Evolutionary conservation across 2,888 invertebrate species (phyloP).

Genomic region (Halictus ligatus): DNA sequence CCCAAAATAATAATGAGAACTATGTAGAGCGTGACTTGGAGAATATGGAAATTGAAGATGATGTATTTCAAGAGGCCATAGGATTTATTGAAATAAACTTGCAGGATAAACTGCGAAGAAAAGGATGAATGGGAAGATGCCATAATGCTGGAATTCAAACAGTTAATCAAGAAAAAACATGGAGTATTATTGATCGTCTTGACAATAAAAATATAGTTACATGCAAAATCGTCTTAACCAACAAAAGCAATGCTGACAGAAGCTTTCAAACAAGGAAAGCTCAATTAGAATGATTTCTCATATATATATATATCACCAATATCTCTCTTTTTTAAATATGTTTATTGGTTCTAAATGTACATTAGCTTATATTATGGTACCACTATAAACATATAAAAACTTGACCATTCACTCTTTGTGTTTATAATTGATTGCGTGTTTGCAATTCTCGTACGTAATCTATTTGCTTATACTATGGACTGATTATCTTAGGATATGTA

Average conservation of each 20-base stretch:
- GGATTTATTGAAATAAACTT: background rate
- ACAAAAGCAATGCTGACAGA: background rate
- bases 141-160: background rate
- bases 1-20: background rate
- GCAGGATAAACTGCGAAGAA: background rate
- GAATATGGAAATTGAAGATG: background rate
- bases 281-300: background rate
- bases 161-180: background rate
- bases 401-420: too few relatives aligned
- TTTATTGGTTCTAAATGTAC: too few relatives aligned
- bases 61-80: background rate
- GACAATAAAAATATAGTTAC: background rate
- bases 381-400: too few relatives aligned
- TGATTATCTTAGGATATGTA: too few relatives aligned
- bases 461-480: too few relatives aligned
- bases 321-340: too few relatives aligned
- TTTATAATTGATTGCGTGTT: too few relatives aligned
- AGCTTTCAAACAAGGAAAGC: background rate
- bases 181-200: background rate
- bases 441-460: too few relatives aligned
- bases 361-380: too few relatives aligned
- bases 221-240: background rate
- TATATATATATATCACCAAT: too few relatives aligned
- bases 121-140: too few relatives aligned
- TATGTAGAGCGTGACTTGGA: background rate